Evolutionary conservation across 1,140 invertebrate species (phyloP).

Genomic region (Bombus fervidus): DNA sequence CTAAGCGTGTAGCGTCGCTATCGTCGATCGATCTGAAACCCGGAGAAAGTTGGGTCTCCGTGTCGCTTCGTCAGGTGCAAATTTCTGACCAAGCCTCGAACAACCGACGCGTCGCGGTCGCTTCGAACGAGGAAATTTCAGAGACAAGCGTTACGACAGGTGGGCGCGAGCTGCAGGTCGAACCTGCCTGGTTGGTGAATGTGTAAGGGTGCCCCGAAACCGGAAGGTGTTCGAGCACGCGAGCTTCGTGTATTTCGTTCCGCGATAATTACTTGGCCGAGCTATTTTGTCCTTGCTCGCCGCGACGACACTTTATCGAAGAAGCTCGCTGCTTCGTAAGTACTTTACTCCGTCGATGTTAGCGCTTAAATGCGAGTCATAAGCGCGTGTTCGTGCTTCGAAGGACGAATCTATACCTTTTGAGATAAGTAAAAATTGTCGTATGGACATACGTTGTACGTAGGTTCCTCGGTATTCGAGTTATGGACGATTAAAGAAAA

Average conservation of each 20-base stretch:
- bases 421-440: too few relatives aligned
- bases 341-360: too few relatives aligned
- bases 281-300: background rate
- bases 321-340: too few relatives aligned
- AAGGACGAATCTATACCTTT: too few relatives aligned
- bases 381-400: too few relatives aligned
- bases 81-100: slow-evolving; percentile 20
- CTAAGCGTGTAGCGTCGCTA: slow-evolving; percentile 66
- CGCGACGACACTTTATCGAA: background rate
- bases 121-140: slow-evolving; percentile 24
- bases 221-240: slow-evolving; percentile 73
- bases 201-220: slow-evolving; percentile 70
- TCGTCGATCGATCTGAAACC: slow-evolving; percentile 68
- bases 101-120: background rate
- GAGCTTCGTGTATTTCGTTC: slow-evolving; percentile 37
- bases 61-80: slow-evolving; percentile 76
- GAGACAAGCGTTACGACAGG: slow-evolving; percentile 38
- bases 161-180: background rate
- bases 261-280: background rate
- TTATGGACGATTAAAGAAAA: too few relatives aligned
- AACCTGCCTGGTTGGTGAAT: background rate
- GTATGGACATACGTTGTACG: too few relatives aligned
- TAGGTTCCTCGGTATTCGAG: too few relatives aligned
- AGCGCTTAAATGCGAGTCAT: too few relatives aligned
- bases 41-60: slow-evolving; percentile 48